Conservation (phyloP, 2,888 invertebrate genomes). For the Altica lythri region DNA sequence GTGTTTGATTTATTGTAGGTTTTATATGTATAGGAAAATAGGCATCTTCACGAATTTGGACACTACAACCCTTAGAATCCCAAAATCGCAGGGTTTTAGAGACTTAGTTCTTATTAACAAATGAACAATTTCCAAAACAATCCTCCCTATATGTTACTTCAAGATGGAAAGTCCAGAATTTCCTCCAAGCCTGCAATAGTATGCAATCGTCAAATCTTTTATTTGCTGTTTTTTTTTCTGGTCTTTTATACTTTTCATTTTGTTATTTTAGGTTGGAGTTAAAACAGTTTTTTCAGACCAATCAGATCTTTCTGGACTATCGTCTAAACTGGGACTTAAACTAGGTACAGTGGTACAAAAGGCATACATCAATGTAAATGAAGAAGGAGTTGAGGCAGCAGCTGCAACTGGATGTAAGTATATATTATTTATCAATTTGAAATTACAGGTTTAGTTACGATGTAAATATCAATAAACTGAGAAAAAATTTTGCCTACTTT, state of each 20-base stretch:
- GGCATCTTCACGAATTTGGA: no score
- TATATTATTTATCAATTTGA: background rate
- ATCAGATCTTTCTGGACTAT: conserved; percentile 45
- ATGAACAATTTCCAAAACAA: background rate
- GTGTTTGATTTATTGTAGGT: no score
- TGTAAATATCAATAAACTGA: background rate
- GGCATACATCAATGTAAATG: conserved; percentile 50
- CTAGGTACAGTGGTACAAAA: conserved; percentile 49
- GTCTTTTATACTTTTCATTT: background rate
- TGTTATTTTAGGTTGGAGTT: conserved; percentile 37
- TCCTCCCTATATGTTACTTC: no score
- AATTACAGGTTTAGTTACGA: background rate
- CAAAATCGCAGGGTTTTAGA: no score
- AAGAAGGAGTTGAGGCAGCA: conserved; percentile 51
- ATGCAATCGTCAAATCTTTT: background rate
- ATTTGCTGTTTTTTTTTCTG: background rate
- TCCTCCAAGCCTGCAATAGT: background rate
- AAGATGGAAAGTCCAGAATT: background rate
- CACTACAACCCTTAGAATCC: no score
- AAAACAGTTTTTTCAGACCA: conserved; percentile 28
- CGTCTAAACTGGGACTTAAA: conserved; percentile 34
- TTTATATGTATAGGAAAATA: background rate
- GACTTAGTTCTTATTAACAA: background rate
- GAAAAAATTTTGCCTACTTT: no score
- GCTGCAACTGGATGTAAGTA: conserved; percentile 44